Percentiles rank a stretch among this genome's conserved stretches.
Conservation (phyloP, 2,888 invertebrate species). For the Girardia tigrina region DNA sequence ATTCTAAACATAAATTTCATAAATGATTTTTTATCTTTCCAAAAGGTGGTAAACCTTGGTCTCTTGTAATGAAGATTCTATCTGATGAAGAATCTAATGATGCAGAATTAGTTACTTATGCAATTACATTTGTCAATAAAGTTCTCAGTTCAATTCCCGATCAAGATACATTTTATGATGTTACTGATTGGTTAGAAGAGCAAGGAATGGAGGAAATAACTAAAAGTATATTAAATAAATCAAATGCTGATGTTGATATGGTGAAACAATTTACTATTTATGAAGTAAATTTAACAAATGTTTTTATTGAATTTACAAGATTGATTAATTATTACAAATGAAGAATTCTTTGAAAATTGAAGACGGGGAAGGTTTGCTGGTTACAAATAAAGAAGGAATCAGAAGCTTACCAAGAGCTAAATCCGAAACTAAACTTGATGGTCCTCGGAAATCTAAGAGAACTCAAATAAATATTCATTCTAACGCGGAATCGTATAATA, state of each 20-base stretch:
- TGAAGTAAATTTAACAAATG: slow-evolving; percentile 53
- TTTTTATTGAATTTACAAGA: slow-evolving; percentile 24
- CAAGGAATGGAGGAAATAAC: slow-evolving; percentile 55
- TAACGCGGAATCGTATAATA: not conserved
- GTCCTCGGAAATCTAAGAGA: not conserved
- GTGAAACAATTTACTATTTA: slow-evolving; percentile 83
- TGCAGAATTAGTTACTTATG: slow-evolving; percentile 82
- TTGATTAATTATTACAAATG: not conserved
- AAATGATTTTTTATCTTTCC: too few species aligned
- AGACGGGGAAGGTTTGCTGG: not conserved
- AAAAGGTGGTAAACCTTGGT: slow-evolving; percentile 59
- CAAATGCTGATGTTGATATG: slow-evolving; percentile 78
- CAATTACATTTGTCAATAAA: slow-evolving; percentile 86
- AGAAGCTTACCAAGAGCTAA: slow-evolving; percentile 12
- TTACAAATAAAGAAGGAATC: not conserved
- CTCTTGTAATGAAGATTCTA: slow-evolving; percentile 67
- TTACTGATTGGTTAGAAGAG: slow-evolving; percentile 83
- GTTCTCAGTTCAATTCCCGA: slow-evolving; percentile 73
- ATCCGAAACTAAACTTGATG: not conserved
- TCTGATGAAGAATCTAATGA: slow-evolving; percentile 80
- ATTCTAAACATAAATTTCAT: too few species aligned
- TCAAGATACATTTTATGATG: slow-evolving; percentile 89
- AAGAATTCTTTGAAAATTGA: not conserved
- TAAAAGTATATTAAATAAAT: slow-evolving; percentile 54
- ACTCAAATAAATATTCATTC: not conserved